Conservation (phyloP, 37 sponge, comb jelly and placozoan species). For the Corticium candelabrum region DNA sequence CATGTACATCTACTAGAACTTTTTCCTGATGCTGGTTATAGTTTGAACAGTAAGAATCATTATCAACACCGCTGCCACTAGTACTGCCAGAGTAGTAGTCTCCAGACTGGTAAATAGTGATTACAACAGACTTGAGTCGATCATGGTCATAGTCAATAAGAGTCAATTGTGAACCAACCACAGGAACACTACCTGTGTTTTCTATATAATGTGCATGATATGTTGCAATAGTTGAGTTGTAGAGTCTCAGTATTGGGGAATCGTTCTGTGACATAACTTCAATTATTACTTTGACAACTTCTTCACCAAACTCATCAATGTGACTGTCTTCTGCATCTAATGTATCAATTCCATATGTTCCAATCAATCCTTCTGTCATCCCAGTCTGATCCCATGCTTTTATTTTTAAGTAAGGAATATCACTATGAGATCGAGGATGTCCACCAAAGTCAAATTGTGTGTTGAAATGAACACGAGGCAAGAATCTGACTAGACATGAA, state of each 20-base stretch:
- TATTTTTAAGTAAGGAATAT: conserved; percentile 50
- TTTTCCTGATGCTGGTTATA: conserved; percentile 31
- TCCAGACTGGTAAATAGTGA: conserved; percentile 36
- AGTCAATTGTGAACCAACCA: conserved; percentile 40
- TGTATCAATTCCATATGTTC: conserved; percentile 73
- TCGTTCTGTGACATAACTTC: conserved; percentile 45
- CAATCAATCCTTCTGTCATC: conserved; percentile 33
- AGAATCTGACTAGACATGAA: conserved; percentile 58
- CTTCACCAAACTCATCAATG: conserved; percentile 57
- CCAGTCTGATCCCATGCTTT: conserved; percentile 88
- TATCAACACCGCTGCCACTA: conserved; percentile 1
- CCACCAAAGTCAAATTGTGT: conserved; percentile 43
- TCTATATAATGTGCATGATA: conserved; percentile 46
- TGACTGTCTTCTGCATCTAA: conserved; percentile 29
- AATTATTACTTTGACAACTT: conserved; percentile 15
- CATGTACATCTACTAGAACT: conserved; percentile 30
- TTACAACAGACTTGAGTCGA: conserved; percentile 40
- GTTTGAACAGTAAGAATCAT: conserved; percentile 51
- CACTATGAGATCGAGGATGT: conserved; percentile 29
- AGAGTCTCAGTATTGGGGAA: conserved; percentile 49
- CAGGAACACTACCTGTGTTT: conserved; percentile 36
- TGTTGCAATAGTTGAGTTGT: conserved; percentile 13
- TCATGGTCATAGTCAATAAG: conserved; percentile 69
- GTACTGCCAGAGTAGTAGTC: not conserved
- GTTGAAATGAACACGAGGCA: conserved; percentile 63